Conservation (phyloP, 1,140 invertebrate genomes). For the Chelonus insularis region DNA sequence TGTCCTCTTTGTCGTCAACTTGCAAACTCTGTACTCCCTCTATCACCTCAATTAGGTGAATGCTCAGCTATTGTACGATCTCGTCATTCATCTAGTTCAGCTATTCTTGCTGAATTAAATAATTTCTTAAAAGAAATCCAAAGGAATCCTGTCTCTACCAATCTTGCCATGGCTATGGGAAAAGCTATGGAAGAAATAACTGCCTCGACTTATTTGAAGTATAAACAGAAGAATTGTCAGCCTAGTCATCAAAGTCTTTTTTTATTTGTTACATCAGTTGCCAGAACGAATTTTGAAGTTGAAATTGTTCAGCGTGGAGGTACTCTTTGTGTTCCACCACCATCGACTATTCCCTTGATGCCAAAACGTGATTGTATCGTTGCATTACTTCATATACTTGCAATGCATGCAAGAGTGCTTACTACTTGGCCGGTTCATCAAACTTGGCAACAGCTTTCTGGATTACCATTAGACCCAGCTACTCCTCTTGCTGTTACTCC, state of each 20-base stretch:
- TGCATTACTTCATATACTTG: constrained; percentile 84
- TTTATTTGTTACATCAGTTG: constrained; percentile 88
- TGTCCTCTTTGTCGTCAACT: constrained; percentile 93
- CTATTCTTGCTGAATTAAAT: constrained; percentile 65
- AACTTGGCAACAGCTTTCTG: constrained; percentile 68
- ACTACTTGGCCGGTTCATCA: constrained; percentile 69
- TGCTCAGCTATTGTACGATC: constrained; percentile 67
- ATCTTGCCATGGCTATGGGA: constrained; percentile 76
- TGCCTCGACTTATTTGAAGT: constrained; percentile 71
- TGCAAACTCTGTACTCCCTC: constrained; percentile 88
- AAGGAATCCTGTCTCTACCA: constrained; percentile 67
- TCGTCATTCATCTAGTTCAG: constrained; percentile 59
- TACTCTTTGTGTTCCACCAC: constrained; percentile 65
- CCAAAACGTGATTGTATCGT: constrained; percentile 89
- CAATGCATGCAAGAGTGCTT: constrained; percentile 76
- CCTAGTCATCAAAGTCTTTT: constrained; percentile 77
- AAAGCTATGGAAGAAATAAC: constrained; percentile 95
- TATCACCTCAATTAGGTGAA: constrained; percentile 79
- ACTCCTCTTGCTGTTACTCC: constrained; percentile 54
- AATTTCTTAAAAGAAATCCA: constrained; percentile 72
- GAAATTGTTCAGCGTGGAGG: constrained; percentile 87
- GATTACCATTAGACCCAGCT: constrained; percentile 49
- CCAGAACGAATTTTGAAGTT: constrained; percentile 89
- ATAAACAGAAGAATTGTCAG: constrained; percentile 60
- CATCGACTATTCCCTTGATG: constrained; percentile 65